These are phyloP conservation scores for Pachypsylla venusta DNA, from an alignment of 1,140 invertebrate genomes.

Conservation along the genomic window DNA sequence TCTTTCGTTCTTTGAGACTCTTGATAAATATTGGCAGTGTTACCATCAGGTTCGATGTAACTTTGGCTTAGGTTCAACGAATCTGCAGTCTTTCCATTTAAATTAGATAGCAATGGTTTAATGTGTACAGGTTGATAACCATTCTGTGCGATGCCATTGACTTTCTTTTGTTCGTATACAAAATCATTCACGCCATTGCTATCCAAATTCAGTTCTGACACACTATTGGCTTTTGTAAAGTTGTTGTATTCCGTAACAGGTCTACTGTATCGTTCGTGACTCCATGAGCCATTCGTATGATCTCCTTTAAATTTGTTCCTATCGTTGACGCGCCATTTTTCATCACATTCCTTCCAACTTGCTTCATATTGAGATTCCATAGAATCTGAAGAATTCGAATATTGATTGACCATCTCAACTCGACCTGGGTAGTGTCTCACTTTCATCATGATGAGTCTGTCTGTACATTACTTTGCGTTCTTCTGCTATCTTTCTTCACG, in stretches of 20 bases:
- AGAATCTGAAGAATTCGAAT: constrained; percentile 29
- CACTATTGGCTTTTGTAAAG: background rate
- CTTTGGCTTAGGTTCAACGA: background rate
- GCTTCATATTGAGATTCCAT: constrained; percentile 67
- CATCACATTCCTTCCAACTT: constrained; percentile 54
- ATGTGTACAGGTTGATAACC: background rate
- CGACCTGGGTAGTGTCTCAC: constrained; percentile 66
- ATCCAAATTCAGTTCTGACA: background rate
- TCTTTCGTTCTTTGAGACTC: background rate
- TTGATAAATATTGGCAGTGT: background rate
- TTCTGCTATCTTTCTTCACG: background rate
- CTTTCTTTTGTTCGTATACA: background rate
- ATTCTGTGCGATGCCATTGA: background rate
- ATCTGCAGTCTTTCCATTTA: background rate
- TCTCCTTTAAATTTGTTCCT: background rate
- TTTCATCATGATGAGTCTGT: constrained; percentile 40
- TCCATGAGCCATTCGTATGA: background rate
- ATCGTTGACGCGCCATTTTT: constrained; percentile 16
- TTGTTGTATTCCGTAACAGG: background rate
- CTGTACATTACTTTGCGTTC: background rate
- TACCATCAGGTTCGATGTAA: background rate
- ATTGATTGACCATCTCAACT: constrained; percentile 35
- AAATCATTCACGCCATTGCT: background rate
- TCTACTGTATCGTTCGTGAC: background rate
- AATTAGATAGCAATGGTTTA: background rate